Percentiles rank a stretch among this genome's conserved stretches.
These are phyloP conservation scores for Mormyrus hasselquistii DNA, from an alignment of 2,797 vertebrate species.

Conservation along the genomic window DNA sequence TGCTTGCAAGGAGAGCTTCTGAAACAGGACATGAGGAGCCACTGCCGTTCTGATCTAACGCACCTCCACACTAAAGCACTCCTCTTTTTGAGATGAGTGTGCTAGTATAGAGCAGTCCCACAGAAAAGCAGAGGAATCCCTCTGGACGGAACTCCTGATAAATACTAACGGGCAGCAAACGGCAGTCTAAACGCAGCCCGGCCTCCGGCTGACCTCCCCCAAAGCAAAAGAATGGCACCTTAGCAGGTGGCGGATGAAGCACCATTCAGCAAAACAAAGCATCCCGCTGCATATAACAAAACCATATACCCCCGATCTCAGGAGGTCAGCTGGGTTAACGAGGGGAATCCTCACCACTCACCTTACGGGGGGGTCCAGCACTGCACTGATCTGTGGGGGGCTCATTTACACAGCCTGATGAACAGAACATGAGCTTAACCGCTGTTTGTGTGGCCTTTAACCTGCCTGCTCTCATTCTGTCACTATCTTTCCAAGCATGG, in stretches of 20 bases:
- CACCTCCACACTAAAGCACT: neutral
- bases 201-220: neutral
- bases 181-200: neutral
- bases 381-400: neutral
- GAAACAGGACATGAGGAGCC: neutral
- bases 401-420: neutral
- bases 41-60: neutral
- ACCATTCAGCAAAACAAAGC: neutral
- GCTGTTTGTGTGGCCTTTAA: neutral
- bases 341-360: neutral
- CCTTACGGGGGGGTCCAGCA: neutral
- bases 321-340: neutral
- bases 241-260: too few relatives aligned
- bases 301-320: neutral
- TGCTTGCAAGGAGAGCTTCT: neutral
- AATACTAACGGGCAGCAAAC: neutral
- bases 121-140: neutral
- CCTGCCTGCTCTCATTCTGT: neutral
- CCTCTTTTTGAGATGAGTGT: neutral
- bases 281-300: neutral
- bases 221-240: neutral
- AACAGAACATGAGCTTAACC: neutral
- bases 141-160: neutral
- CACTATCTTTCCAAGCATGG: neutral
- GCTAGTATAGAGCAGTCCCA: neutral